These are phyloP conservation scores for Anoplophora glabripennis DNA, from an alignment of 1,140 invertebrate species.

Conservation along the genomic window DNA sequence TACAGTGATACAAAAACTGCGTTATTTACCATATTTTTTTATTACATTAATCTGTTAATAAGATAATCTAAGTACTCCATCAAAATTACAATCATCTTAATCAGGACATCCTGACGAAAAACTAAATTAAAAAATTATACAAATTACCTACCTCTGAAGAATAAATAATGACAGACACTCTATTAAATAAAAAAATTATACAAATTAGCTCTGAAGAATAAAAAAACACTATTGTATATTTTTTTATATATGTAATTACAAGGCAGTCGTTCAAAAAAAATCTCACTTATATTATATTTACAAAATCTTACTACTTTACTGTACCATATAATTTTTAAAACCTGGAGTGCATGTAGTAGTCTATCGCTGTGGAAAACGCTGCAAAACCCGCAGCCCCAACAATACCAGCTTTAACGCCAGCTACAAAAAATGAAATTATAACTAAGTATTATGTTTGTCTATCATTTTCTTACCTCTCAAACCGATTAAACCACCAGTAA, in stretches of 20 bases:
- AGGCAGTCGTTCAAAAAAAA: too few relatives aligned
- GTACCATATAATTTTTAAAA: constrained; percentile 28
- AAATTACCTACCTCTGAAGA: too few relatives aligned
- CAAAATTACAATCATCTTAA: neutral
- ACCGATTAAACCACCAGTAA: constrained; percentile 94
- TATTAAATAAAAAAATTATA: too few relatives aligned
- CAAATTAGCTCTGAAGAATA: too few relatives aligned
- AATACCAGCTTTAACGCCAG: constrained; percentile 88
- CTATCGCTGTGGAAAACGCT: constrained; percentile 90
- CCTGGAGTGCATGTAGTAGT: constrained; percentile 82
- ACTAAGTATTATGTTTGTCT: neutral
- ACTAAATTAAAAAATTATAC: too few relatives aligned
- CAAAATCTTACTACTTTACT: neutral
- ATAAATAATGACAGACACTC: too few relatives aligned
- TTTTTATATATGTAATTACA: too few relatives aligned
- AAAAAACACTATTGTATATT: too few relatives aligned
- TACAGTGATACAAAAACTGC: neutral
- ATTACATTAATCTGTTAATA: neutral
- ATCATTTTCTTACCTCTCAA: constrained; percentile 68
- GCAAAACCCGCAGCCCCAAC: constrained; percentile 93
- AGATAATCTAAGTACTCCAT: neutral
- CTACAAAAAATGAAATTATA: constrained; percentile 56
- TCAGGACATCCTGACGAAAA: too few relatives aligned
- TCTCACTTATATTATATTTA: too few relatives aligned
- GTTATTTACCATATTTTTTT: constrained; percentile 1